A percentile compares a stretch with the other conserved stretches of the same genome.
Evolutionary conservation across 1,140 invertebrate genomes (phyloP).

Genomic region (Radopholus similis): DNA sequence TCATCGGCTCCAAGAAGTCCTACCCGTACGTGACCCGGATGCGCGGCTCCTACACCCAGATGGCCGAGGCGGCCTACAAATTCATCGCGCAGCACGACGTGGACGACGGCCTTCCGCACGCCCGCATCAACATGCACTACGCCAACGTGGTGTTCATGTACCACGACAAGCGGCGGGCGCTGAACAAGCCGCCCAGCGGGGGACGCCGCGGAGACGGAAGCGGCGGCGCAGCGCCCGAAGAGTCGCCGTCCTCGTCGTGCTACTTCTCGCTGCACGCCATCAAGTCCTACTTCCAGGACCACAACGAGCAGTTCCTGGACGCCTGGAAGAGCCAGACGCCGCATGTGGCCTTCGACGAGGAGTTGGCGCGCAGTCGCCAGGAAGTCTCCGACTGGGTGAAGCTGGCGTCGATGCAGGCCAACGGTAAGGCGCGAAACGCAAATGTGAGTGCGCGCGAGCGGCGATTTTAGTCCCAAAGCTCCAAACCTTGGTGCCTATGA

Average conservation of each 20-base stretch:
- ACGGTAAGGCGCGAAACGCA: constrained; percentile 45
- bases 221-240: constrained; percentile 19
- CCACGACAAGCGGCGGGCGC: constrained; percentile 55
- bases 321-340: constrained; percentile 50
- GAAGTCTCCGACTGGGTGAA: constrained; percentile 51
- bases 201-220: neutral
- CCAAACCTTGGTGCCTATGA: no score
- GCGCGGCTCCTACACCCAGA: constrained; percentile 75
- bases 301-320: constrained; percentile 46
- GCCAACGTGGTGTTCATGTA: constrained; percentile 56
- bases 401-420: constrained; percentile 43
- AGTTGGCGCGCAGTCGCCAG: constrained; percentile 30
- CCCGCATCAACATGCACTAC: constrained; percentile 42
- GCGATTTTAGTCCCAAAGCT: no score
- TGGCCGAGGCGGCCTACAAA: constrained; percentile 64
- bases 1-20: constrained; percentile 70
- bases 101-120: neutral
- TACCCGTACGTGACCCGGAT: constrained; percentile 78
- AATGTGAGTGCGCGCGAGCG: no score
- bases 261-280: constrained; percentile 59
- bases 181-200: constrained; percentile 36
- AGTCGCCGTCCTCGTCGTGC: constrained; percentile 43
- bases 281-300: constrained; percentile 55
- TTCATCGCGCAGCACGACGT: constrained; percentile 45
- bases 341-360: constrained; percentile 55